Evolutionary conservation across 2,797 vertebrate species (phyloP).

Genomic region (Premnoplex brunnescens): DNA sequence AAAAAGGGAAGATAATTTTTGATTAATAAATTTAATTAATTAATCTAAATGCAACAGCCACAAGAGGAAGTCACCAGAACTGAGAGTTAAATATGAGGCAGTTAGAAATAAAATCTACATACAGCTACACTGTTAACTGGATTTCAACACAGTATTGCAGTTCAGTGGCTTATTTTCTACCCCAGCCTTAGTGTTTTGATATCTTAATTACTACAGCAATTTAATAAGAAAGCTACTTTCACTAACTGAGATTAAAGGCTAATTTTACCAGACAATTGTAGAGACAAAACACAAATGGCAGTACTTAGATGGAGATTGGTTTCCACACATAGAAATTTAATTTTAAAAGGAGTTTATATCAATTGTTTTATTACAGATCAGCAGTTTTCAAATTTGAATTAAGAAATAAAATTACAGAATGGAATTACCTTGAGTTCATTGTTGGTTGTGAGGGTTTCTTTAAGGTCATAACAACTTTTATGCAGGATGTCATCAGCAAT

Average conservation of each 20-base stretch:
- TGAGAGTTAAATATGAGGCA: background rate
- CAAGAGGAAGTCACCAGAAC: background rate
- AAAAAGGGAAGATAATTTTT: background rate
- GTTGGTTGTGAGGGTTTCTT: slow-evolving; percentile 15
- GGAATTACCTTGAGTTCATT: slow-evolving; percentile 35
- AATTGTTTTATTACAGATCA: slow-evolving; percentile 60
- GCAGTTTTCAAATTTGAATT: slow-evolving; percentile 60
- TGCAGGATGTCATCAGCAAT: slow-evolving; percentile 33
- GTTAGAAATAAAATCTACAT: background rate
- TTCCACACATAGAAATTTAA: background rate
- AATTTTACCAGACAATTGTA: background rate
- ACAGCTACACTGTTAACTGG: background rate
- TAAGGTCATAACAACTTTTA: slow-evolving; percentile 37
- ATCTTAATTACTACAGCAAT: background rate
- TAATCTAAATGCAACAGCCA: background rate
- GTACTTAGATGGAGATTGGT: background rate
- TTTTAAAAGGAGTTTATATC: background rate
- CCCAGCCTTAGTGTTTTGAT: background rate
- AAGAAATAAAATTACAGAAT: slow-evolving; percentile 66
- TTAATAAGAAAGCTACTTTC: background rate
- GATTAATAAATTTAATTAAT: background rate
- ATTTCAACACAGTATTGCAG: background rate
- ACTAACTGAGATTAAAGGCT: background rate
- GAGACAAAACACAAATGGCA: background rate
- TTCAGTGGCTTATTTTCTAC: background rate